Evolutionary conservation across 2,113 vertebrate genomes (phyloP), one percentile per base, ranked within the genome.

Genomic region (Chloropsis hardwickii): DNA sequence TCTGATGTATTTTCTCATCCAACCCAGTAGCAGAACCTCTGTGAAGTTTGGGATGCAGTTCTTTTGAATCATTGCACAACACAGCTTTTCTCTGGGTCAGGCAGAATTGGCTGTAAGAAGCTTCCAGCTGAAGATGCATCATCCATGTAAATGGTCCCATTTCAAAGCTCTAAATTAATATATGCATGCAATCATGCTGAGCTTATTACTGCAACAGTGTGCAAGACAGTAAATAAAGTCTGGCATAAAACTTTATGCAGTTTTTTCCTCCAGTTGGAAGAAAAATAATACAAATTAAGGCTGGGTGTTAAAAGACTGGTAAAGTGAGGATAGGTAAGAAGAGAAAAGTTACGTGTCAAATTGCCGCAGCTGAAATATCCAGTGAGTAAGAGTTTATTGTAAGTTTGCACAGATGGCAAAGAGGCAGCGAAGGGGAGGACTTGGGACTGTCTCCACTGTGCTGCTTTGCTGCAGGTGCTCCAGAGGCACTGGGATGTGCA

Each of bases 171-270:
- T 57, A 83, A 90, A 97, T 90, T 95, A 95, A 80, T 57, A 67
- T 60, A 81, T 51, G 53, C 78, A 69, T 24, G 39, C 82, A 92
- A 51, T 90, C 90, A 71, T 74, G 56, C 79, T 90, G 92, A 86
- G 85, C 85, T 90, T 92, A 88, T 96, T 96, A 88, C 79, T 92
- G 60, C 71, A 96, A 86, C 90, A 81, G 74, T 21, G 51, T 92
- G 28, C 60, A 83, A 86, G 74, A 48, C 56, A 92, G 79, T 92
- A 93, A 96, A 92, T 92, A 83, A 86, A 91, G 45, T 25, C 54
- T 92, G 62, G 37, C 45, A 72, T 93, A 94, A 90, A 95, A 80
- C 29, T 93, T 95, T 51, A 91, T 47, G 58, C 54, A 66, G 54
- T 61, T 91, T 54, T 61, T 81, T 87, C 70, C 70, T 80, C 58